Conservation (phyloP, 1,140 invertebrate species). For the Scaptomyza montana region DNA sequence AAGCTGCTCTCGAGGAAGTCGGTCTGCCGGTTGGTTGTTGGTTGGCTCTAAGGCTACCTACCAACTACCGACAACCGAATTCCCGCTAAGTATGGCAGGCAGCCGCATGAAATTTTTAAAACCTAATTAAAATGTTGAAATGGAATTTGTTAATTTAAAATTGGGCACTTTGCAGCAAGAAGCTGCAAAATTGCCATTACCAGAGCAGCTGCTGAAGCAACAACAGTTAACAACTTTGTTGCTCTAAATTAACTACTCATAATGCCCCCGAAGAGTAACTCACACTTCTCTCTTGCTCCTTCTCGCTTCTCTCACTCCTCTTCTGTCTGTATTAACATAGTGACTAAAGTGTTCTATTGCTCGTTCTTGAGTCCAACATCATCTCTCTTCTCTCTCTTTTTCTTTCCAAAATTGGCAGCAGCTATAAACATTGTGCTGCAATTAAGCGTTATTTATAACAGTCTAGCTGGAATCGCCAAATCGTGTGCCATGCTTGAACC, state of each 20-base stretch:
- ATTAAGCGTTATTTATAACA: conserved; percentile 79
- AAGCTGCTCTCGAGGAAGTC: conserved; percentile 75
- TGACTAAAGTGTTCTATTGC: conserved; percentile 14
- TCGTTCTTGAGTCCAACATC: conserved; percentile 19
- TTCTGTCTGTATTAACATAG: not conserved
- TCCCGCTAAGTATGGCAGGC: conserved; percentile 39
- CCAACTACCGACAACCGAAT: not conserved
- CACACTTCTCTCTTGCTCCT: not conserved
- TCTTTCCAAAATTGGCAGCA: conserved; percentile 52
- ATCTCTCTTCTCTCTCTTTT: no score
- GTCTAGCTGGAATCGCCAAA: conserved; percentile 43
- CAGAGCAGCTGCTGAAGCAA: conserved; percentile 28
- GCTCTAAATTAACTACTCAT: conserved; percentile 79
- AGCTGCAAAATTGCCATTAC: conserved; percentile 46
- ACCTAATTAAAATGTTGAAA: conserved; percentile 82
- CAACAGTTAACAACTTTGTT: conserved; percentile 78
- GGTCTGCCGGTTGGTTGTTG: conserved; percentile 18
- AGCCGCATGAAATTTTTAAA: conserved; percentile 79
- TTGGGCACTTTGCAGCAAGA: conserved; percentile 73
- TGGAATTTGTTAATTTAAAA: conserved; percentile 82
- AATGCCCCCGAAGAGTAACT: conserved; percentile 57
- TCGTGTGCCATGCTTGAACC: conserved; percentile 22
- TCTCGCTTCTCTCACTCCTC: not conserved
- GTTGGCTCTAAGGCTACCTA: not conserved
- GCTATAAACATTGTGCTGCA: conserved; percentile 69